A percentile compares a stretch with the other conserved stretches of the same genome.
phyloP scores from a whole-genome alignment of 2,797 vertebrate species.

The Selene dorsalis region DNA sequence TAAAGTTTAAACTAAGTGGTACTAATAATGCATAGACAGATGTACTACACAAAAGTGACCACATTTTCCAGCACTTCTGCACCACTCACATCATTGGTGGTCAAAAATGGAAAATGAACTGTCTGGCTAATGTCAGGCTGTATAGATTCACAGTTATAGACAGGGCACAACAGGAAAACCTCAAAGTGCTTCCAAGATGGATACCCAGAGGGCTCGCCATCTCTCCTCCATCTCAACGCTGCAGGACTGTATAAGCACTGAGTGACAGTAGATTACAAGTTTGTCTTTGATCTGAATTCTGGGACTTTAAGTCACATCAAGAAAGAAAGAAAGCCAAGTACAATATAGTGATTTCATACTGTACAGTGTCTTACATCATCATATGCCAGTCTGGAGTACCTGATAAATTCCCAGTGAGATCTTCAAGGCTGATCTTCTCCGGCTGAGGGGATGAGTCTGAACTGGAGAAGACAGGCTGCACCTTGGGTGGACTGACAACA shows the following conservation, averaged over 20 bases:
- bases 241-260: slow-evolving; percentile 25
- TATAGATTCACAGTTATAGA: background rate
- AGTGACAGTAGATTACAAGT: slow-evolving; percentile 7
- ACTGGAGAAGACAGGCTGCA: slow-evolving; percentile 69
- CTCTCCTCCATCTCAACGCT: slow-evolving; percentile 21
- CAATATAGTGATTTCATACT: background rate
- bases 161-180: slow-evolving; percentile 10
- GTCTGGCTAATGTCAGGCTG: background rate
- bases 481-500: slow-evolving; percentile 68
- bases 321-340: background rate
- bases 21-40: background rate
- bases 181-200: slow-evolving; percentile 16
- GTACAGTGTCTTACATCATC: background rate
- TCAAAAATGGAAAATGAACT: background rate
- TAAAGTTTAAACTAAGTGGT: too few relatives aligned
- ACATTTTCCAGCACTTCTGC: background rate
- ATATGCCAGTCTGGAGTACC: slow-evolving; percentile 57
- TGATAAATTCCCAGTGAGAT: slow-evolving; percentile 78
- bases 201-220: slow-evolving; percentile 17
- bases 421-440: slow-evolving; percentile 81
- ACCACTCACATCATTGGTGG: background rate
- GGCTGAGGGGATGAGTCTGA: slow-evolving; percentile 83
- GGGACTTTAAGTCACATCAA: background rate
- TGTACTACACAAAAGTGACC: background rate
- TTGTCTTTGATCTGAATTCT: slow-evolving; percentile 4